Conservation (phyloP, 2,888 invertebrate species). For the Pelosia muscerda region DNA sequence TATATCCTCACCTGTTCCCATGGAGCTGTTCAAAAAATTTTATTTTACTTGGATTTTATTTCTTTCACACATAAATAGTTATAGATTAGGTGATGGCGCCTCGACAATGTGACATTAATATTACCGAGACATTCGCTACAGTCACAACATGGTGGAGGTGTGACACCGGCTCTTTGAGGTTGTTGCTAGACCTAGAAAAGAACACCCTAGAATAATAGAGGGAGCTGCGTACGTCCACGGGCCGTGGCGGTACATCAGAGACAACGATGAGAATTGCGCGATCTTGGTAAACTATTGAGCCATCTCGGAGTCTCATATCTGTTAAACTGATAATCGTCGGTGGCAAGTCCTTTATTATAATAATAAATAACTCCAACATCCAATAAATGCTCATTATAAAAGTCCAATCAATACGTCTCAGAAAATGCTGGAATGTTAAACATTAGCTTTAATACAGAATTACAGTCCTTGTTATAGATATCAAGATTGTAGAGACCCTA, state of each 20-base stretch:
- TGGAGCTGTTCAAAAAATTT: constrained; percentile 86
- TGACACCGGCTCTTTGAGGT: constrained; percentile 73
- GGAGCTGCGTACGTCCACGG: constrained; percentile 64
- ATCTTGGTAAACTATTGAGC: constrained; percentile 67
- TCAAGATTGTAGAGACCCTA: constrained; percentile 77
- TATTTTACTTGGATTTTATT: constrained; percentile 82
- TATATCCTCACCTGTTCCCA: constrained; percentile 85
- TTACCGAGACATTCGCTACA: constrained; percentile 79
- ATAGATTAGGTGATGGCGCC: constrained; percentile 81
- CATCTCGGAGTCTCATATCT: constrained; percentile 71
- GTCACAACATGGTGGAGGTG: constrained; percentile 76
- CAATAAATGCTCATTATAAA: constrained; percentile 81
- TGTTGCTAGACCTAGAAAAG: constrained; percentile 84
- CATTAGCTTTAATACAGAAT: constrained; percentile 84
- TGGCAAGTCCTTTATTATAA: constrained; percentile 76
- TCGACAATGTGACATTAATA: constrained; percentile 83
- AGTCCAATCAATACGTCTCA: constrained; percentile 83
- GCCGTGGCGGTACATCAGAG: constrained; percentile 56
- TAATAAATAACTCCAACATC: constrained; percentile 82
- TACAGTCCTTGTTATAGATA: constrained; percentile 69
- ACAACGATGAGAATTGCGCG: constrained; percentile 60
- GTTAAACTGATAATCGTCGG: constrained; percentile 76
- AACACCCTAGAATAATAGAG: constrained; percentile 84
- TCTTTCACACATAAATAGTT: constrained; percentile 84
- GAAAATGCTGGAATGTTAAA: constrained; percentile 86